Evolutionary conservation across 2,888 invertebrate genomes (phyloP).

Genomic region (Oligia latruncula): DNA sequence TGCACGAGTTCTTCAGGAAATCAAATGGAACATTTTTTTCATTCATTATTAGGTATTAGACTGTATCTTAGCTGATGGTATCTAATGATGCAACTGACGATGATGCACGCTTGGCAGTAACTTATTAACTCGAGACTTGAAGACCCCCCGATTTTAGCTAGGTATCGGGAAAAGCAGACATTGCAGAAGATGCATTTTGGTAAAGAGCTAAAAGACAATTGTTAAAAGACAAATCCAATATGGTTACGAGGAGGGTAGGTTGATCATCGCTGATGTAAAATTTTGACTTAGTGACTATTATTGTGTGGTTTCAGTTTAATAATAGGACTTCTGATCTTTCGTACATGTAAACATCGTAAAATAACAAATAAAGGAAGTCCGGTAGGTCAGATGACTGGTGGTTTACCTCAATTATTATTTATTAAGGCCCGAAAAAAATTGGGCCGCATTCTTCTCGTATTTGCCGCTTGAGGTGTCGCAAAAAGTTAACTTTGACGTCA

Average conservation of each 20-base stretch:
- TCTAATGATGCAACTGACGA: background rate
- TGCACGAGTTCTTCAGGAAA: background rate
- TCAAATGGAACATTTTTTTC: background rate
- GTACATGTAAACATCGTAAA: constrained; percentile 19
- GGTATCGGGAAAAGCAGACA: background rate
- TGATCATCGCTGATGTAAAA: background rate
- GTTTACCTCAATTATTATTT: constrained; percentile 9
- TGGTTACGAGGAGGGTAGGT: background rate
- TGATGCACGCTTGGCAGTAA: background rate
- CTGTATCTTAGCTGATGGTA: background rate
- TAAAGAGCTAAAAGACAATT: background rate
- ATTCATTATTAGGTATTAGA: background rate
- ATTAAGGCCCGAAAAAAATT: background rate
- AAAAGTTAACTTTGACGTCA: background rate
- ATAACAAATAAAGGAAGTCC: constrained; percentile 28
- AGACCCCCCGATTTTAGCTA: background rate
- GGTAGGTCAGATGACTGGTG: background rate
- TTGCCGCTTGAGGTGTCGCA: background rate
- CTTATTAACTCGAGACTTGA: background rate
- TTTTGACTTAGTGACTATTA: background rate
- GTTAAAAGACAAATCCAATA: background rate
- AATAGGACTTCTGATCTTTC: constrained; percentile 16
- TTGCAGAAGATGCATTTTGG: background rate
- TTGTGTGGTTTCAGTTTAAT: constrained; percentile 8
- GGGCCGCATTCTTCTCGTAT: background rate